Evolutionary conservation across 1,140 invertebrate species (phyloP).

Genomic region (Leucophenga varia): DNA sequence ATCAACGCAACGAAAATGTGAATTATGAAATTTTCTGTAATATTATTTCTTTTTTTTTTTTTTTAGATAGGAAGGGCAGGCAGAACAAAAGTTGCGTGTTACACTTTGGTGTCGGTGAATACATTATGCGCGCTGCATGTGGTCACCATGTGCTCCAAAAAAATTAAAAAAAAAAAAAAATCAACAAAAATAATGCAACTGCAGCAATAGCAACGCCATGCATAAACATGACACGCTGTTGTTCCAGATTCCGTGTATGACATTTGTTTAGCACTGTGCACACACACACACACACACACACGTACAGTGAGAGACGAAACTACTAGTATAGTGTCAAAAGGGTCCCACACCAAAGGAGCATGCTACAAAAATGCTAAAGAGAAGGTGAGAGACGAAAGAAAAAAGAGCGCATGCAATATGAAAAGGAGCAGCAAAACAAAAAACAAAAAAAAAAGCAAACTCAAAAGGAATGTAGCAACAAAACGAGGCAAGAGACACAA

Average conservation of each 20-base stretch:
- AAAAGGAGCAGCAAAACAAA: no score
- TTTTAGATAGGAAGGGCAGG: no score
- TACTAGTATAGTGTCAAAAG: constrained; percentile 10
- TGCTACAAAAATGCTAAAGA: no score
- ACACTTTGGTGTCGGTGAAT: constrained; percentile 1
- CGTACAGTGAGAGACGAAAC: constrained; percentile 7
- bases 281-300: constrained; percentile 27
- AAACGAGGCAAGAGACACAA: no score
- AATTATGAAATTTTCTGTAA: constrained; percentile 26
- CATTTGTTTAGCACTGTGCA: constrained; percentile 25
- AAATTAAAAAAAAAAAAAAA: constrained; percentile 7
- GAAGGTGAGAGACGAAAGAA: no score
- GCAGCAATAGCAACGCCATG: constrained; percentile 30
- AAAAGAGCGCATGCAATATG: no score
- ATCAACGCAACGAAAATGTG: constrained; percentile 29
- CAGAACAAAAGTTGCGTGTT: background rate
- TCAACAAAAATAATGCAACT: background rate
- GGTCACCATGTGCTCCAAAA: constrained; percentile 26
- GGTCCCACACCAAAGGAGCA: no score
- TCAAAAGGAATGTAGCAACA: no score
- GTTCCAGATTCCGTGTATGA: constrained; percentile 47
- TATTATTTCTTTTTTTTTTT: no score
- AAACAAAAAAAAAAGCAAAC: no score
- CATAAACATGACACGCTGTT: constrained; percentile 39
- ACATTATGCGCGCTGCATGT: constrained; percentile 32